Base-by-base conservation (phyloP, 1,140 invertebrate species). In the Drosophila orosa region DNA sequence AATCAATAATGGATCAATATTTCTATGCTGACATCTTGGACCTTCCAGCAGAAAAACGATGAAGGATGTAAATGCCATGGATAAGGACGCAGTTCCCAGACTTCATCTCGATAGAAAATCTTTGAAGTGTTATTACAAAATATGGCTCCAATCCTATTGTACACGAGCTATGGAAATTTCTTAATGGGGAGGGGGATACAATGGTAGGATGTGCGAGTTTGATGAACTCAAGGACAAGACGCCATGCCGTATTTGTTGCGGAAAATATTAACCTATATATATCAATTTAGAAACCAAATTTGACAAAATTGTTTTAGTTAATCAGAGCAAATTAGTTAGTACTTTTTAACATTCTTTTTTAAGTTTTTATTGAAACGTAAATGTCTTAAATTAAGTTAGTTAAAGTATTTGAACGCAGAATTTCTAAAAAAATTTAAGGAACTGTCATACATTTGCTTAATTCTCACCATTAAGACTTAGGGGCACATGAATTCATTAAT, bases 1-100 rank as follows among this genome's bases (percentile, higher is more conserved):
- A 52, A 52, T 52, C 48, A 33, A 35, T 52, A 52, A 33, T 52
- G 19, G 19, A 52, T 52, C 29, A 52, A 52, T 52, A 52, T 22
- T 17, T 52, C 48, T 52, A 22, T 9, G 48, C 13, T 50, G 48
- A 13, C 12, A 33, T 50, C 47, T 31, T 4, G 13, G 17, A 31
- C 47, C 12, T 19, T 50, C 6, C 1, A 50, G n/a, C 5, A 50
- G 17, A 3, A 50, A 31, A 29, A 25, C 8, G 4, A 27, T 7
- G 9, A 27, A 12, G 2, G 9, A 27, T 25, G 25, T 12, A 48
- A 33, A 8, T 5, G 5, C 6, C 5, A 10, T 33, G 27, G 40
- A 42, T 45, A 45, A 24, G 42, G 19, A 22, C 17, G 1, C 27
- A 19, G 3, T 8, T 19, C 19, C 17, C 48, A 52, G 29, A 33